Evolutionary conservation across 2,113 vertebrate genomes (phyloP).

Genomic region (Pseudopodoces humilis): DNA sequence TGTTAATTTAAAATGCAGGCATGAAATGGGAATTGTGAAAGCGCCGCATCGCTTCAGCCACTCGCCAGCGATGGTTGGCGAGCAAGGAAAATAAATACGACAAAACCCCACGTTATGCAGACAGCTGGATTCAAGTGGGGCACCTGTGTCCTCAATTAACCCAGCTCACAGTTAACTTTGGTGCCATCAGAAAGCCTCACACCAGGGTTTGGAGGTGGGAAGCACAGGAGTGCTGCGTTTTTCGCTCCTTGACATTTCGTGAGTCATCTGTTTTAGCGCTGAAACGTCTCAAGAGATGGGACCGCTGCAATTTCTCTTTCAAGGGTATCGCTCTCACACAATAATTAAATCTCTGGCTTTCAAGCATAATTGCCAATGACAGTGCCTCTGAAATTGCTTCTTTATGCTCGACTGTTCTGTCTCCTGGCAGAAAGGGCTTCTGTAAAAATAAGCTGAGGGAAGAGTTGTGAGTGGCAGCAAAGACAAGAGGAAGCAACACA

Average conservation of each 20-base stretch:
- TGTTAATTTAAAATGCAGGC: not conserved
- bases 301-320: slow-evolving; percentile 15
- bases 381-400: not conserved
- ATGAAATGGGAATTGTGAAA: not conserved
- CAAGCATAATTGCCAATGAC: not conserved
- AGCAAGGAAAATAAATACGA: not conserved
- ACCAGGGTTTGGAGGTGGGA: not conserved
- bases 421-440: not conserved
- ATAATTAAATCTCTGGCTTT: slow-evolving; percentile 46
- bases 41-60: fast-evolving
- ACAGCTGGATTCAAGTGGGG: not conserved
- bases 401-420: not conserved
- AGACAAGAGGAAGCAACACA: not conserved
- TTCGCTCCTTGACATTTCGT: not conserved
- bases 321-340: not conserved
- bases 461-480: not conserved
- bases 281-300: not conserved
- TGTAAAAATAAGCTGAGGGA: not conserved
- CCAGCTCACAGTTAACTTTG: not conserved
- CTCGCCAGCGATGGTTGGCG: fast-evolving
- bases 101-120: not conserved
- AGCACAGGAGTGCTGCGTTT: not conserved
- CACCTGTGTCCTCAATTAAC: slow-evolving; percentile 32
- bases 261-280: not conserved
- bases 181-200: not conserved